Percentiles rank a stretch among this genome's conserved stretches.
Evolutionary conservation across 2,113 vertebrate genomes (phyloP).

Genomic region (Haemorhous mexicanus): DNA sequence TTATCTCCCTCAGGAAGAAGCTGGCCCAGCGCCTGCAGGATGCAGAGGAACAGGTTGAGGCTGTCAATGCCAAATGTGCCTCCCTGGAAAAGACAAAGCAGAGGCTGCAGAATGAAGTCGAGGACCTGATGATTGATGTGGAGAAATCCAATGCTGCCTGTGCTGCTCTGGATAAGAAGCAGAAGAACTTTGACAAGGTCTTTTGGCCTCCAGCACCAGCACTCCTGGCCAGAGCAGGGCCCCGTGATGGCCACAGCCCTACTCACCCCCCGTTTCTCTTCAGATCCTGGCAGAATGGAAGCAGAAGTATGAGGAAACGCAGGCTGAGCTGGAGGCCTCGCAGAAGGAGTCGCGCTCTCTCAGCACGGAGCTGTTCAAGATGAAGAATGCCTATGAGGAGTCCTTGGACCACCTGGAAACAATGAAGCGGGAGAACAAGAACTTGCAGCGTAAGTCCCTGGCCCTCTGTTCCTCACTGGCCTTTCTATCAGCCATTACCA

Average conservation of each 20-base stretch:
- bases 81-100: not conserved
- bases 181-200: not conserved
- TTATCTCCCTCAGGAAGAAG: not conserved
- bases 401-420: constrained; percentile 75
- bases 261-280: not conserved
- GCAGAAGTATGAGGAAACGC: too few species aligned
- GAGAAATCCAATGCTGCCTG: not conserved
- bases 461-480: not conserved
- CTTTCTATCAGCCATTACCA: not conserved
- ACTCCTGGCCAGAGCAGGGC: too few species aligned
- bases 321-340: too few species aligned
- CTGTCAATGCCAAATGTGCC: not conserved
- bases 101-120: not conserved
- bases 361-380: too few species aligned
- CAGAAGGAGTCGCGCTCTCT: too few species aligned
- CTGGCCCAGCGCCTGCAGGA: not conserved
- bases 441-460: constrained; percentile 75
- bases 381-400: not conserved
- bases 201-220: not conserved
- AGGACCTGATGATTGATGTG: not conserved
- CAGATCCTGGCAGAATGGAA: not conserved
- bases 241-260: not conserved
- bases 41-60: not conserved
- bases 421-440: constrained; percentile 80
- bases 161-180: not conserved